Percentiles rank a stretch among this genome's conserved stretches.
Conservation (phyloP, 2,113 vertebrate genomes). For the Oncorhynchus tshawytscha region DNA sequence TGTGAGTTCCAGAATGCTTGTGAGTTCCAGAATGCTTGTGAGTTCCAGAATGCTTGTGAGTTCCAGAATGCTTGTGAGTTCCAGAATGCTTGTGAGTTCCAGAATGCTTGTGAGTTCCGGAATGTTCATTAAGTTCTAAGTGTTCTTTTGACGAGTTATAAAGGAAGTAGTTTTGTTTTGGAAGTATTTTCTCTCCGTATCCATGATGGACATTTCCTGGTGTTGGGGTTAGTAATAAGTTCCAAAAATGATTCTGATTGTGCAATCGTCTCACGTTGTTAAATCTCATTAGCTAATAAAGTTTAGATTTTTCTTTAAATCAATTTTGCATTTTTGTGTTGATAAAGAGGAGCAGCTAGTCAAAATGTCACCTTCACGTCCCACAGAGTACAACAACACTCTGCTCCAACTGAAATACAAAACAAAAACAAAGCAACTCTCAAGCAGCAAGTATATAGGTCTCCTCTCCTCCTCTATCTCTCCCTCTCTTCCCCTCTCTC, state of each 20-base stretch:
- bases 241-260: background rate
- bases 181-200: constrained; percentile 25
- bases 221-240: too few species aligned
- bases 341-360: constrained; percentile 66
- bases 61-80: background rate
- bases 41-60: background rate
- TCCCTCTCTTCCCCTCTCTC: too few species aligned
- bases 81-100: background rate
- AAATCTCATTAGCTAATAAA: constrained; percentile 49
- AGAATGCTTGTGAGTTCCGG: background rate
- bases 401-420: constrained; percentile 35
- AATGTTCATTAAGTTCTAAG: too few species aligned
- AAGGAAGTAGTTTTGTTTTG: constrained; percentile 53
- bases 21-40: background rate
- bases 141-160: constrained; percentile 19
- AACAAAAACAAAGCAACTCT: constrained; percentile 45
- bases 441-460: constrained; percentile 71
- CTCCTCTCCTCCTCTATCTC: background rate
- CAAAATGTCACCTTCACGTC: constrained; percentile 28
- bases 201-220: too few species aligned
- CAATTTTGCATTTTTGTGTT: constrained; percentile 64
- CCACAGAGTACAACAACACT: constrained; percentile 41
- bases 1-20: background rate
- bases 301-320: background rate
- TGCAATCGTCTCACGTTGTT: constrained; percentile 1